A percentile compares a stretch with the other conserved stretches of the same genome.
Conservation (phyloP, 1,140 invertebrate species). For the Dendrolimus punctatus region DNA sequence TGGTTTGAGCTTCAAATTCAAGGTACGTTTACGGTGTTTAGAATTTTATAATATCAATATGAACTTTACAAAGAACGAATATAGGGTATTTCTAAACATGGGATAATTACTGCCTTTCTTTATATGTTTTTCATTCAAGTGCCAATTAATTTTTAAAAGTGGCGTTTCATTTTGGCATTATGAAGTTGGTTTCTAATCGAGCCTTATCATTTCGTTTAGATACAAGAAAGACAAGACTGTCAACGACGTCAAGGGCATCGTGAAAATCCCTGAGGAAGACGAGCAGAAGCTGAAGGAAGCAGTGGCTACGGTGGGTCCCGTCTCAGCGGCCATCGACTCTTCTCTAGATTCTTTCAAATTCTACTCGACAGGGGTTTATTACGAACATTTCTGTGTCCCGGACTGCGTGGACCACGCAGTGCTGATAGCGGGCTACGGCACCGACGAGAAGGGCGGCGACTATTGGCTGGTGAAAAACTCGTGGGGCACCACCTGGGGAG, state of each 20-base stretch:
- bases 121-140: no score
- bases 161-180: no score
- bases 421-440: conserved; percentile 77
- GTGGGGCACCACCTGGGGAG: conserved; percentile 89
- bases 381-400: conserved; percentile 78
- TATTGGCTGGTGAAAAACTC: conserved; percentile 80
- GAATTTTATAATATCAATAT: no score
- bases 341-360: conserved; percentile 81
- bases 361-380: conserved; percentile 76
- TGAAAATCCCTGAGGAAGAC: conserved; percentile 85
- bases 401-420: conserved; percentile 90
- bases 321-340: conserved; percentile 94
- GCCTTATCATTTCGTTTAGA: conserved; percentile 23
- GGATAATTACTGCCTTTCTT: no score
- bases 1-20: no score
- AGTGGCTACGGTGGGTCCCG: conserved; percentile 91
- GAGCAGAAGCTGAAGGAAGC: conserved; percentile 85
- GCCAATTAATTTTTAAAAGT: no score
- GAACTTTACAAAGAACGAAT: no score
- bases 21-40: no score
- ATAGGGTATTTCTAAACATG: no score
- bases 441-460: conserved; percentile 74
- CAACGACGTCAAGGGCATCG: conserved; percentile 87
- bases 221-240: conserved; percentile 82
- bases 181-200: no score